Conservation (phyloP, 2,888 invertebrate genomes). For the Pyrocoelia pectoralis region DNA sequence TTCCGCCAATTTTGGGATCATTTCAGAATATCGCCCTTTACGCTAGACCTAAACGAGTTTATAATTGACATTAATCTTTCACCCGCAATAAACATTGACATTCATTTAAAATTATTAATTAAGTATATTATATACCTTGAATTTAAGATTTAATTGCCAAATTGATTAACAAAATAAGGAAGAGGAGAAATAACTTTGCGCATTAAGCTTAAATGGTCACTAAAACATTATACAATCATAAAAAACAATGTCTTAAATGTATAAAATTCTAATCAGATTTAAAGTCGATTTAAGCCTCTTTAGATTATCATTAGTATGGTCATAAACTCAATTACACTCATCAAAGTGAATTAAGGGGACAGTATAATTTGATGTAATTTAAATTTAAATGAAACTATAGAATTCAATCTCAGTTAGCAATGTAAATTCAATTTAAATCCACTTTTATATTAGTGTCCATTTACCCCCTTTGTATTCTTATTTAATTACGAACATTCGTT, state of each 20-base stretch:
- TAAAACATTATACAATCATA: no score
- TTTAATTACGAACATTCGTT: conserved; percentile 2
- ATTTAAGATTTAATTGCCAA: no score
- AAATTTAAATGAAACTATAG: conserved; percentile 25
- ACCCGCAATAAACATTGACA: no score
- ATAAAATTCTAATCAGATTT: conserved; percentile 22
- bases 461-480: background rate
- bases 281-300: conserved; percentile 21
- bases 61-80: no score
- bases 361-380: conserved; percentile 26
- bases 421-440: conserved; percentile 12
- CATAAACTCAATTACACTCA: conserved; percentile 26
- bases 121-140: no score
- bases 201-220: no score
- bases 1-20: no score
- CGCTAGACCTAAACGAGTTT: no score
- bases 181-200: no score
- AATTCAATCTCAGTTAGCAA: conserved; percentile 11
- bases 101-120: no score
- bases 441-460: conserved; percentile 8
- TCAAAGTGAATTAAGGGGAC: conserved; percentile 23
- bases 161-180: no score
- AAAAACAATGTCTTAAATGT: conserved; percentile 24
- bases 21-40: no score
- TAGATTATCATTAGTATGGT: conserved; percentile 16